These are phyloP conservation scores for Rhabdophis nuchalis DNA, from an alignment of 2,797 vertebrate species.

Conservation along the genomic window DNA sequence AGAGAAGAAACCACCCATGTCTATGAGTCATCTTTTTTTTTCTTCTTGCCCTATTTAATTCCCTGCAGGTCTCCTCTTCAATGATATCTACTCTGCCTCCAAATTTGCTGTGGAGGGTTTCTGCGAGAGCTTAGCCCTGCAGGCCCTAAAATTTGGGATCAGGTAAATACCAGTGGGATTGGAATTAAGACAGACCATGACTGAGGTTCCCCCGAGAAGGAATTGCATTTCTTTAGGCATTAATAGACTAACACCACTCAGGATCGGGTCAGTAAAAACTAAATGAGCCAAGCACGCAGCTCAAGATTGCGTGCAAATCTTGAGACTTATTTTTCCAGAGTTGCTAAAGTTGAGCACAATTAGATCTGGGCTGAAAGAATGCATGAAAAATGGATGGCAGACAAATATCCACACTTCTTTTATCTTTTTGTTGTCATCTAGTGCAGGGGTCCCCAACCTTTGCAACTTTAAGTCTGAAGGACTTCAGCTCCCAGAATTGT, in stretches of 20 bases:
- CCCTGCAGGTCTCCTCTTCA: constrained; percentile 70
- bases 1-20: not conserved
- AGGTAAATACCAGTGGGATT: constrained; percentile 60
- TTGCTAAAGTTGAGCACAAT: not conserved
- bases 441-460: too few relatives aligned
- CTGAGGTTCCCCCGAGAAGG: not conserved
- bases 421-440: not conserved
- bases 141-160: constrained; percentile 73
- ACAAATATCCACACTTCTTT: not conserved
- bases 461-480: too few relatives aligned
- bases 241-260: not conserved
- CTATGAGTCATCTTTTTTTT: not conserved
- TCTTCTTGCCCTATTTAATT: not conserved
- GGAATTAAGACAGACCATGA: too few relatives aligned
- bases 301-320: not conserved
- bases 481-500: too few relatives aligned
- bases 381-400: not conserved
- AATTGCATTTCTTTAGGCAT: not conserved
- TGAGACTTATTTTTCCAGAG: not conserved
- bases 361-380: not conserved
- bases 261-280: not conserved
- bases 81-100: constrained; percentile 72
- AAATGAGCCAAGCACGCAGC: not conserved
- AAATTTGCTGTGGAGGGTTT: constrained; percentile 76
- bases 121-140: constrained; percentile 73